Evolutionary conservation across 2,888 invertebrate genomes (phyloP).

Genomic region (Smittia sp.): DNA sequence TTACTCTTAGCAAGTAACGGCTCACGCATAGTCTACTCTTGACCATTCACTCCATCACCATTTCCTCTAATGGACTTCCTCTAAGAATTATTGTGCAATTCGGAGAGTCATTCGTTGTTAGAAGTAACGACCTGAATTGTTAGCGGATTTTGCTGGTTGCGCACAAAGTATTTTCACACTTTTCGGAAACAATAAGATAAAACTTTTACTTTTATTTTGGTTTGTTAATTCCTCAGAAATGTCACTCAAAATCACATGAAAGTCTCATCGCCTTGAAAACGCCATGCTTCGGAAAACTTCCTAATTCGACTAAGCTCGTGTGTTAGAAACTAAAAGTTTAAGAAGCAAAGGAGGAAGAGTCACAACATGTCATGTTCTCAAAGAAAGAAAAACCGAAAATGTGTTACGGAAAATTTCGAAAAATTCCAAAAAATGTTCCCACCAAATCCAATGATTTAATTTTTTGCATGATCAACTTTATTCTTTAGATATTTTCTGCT

Average conservation of each 20-base stretch:
- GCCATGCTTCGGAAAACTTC: neutral
- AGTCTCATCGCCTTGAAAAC: neutral
- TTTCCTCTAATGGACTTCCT: too few species aligned
- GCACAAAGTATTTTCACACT: neutral
- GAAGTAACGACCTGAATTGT: too few species aligned
- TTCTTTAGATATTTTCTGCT: constrained; percentile 2
- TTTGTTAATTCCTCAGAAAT: constrained; percentile 1
- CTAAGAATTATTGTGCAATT: too few species aligned
- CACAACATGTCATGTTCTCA: neutral
- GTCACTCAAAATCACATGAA: neutral
- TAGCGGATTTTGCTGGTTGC: too few species aligned
- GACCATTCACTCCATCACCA: too few species aligned
- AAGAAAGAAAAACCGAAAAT: constrained; percentile 21
- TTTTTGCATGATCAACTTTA: constrained; percentile 15
- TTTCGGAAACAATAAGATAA: neutral
- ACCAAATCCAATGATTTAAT: constrained; percentile 41
- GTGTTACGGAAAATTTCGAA: neutral
- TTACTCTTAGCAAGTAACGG: too few species aligned
- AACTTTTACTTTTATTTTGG: neutral
- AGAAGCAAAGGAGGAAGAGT: neutral
- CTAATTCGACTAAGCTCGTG: neutral
- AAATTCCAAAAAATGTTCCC: constrained; percentile 14
- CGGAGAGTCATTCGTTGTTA: too few species aligned
- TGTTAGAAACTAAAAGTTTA: constrained; percentile 17
- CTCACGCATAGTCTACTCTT: too few species aligned